Conservation (phyloP, 2,797 vertebrate genomes). For the Salarias fasciatus region DNA sequence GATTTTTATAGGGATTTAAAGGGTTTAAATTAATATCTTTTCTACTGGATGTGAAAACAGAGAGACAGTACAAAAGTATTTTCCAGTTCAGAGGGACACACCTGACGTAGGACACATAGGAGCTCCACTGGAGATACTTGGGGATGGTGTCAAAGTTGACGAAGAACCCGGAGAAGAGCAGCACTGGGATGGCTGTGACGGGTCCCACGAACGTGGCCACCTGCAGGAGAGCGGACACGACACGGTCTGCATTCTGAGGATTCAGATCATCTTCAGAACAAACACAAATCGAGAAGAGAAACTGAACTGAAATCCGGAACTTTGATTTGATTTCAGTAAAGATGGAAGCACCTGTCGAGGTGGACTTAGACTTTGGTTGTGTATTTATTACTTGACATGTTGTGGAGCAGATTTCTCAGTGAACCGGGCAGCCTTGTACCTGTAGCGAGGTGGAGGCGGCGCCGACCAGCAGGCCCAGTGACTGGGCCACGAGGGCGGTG, state of each 20-base stretch:
- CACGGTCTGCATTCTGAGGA: neutral
- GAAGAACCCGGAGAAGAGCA: constrained; percentile 97
- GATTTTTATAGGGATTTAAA: no score
- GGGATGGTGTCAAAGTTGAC: constrained; percentile 99
- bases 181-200: constrained; percentile 93
- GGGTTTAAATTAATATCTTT: no score
- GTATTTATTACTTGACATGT: no score
- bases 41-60: neutral
- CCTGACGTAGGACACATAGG: constrained; percentile 97
- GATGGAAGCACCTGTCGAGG: no score
- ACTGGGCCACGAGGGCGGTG: constrained; percentile 95
- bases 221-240: constrained; percentile 64
- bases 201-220: constrained; percentile 97
- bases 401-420: no score
- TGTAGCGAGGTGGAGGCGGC: constrained; percentile 95
- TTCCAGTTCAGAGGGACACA: constrained; percentile 70
- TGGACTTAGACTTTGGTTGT: no score
- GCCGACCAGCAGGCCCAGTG: constrained; percentile 94
- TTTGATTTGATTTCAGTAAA: no score
- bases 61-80: no score
- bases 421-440: constrained; percentile 71
- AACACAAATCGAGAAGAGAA: no score
- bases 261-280: no score
- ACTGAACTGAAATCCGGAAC: no score
- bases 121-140: constrained; percentile 97